phyloP scores from a whole-genome alignment of 1,140 invertebrate genomes.

The Orchestia grillus region DNA sequence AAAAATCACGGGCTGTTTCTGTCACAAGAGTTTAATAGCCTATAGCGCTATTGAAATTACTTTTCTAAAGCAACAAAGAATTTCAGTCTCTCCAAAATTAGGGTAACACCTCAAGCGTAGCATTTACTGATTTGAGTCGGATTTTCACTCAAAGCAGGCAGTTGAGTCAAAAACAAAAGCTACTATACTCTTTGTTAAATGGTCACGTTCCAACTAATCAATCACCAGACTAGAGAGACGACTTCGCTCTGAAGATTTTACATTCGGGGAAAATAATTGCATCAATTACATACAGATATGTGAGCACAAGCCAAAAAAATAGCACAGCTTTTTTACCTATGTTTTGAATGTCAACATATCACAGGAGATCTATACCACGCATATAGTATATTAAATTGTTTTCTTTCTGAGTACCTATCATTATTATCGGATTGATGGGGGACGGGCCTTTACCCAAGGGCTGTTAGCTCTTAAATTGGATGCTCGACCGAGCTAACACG shows the following conservation, averaged over 20 bases:
- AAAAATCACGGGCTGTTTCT: not conserved
- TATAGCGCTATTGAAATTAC: not conserved
- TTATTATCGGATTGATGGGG: too few species aligned
- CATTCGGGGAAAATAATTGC: not conserved
- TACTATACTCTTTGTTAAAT: not conserved
- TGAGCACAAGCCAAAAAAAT: not conserved
- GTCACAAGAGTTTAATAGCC: not conserved
- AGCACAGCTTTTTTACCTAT: too few species aligned
- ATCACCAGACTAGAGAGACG: not conserved
- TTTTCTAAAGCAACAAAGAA: too few species aligned
- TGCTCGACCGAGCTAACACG: too few species aligned
- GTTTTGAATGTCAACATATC: not conserved
- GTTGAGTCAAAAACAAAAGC: not conserved
- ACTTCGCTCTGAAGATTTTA: not conserved
- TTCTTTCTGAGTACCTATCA: too few species aligned
- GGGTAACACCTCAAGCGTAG: not conserved
- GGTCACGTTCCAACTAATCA: not conserved
- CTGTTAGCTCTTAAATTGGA: too few species aligned
- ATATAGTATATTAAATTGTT: too few species aligned
- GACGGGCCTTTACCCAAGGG: too few species aligned
- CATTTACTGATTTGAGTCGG: not conserved
- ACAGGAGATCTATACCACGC: not conserved
- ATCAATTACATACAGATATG: not conserved
- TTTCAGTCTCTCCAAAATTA: not conserved
- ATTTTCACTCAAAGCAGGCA: not conserved